Conservation (phyloP, 92 coral and sea anemone genomes). For the Muricea muricata region DNA sequence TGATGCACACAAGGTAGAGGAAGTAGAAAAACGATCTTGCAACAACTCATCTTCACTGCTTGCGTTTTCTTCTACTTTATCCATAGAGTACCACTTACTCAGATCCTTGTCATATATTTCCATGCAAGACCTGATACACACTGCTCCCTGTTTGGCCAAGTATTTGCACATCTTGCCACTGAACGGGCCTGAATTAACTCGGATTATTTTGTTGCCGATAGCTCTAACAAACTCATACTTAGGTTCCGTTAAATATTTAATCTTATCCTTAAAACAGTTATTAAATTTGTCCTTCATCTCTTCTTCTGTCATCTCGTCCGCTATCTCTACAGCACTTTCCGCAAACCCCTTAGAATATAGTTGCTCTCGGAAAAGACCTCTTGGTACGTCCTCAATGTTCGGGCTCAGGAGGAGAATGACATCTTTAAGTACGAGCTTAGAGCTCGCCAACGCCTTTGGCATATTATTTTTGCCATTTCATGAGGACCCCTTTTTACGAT, state of each 20-base stretch:
- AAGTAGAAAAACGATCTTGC: too few relatives aligned
- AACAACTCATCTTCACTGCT: too few relatives aligned
- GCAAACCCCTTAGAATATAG: background rate
- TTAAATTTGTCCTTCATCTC: conserved; percentile 14
- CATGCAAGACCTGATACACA: conserved; percentile 45
- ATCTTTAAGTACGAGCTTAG: conserved; percentile 50
- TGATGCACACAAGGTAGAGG: too few relatives aligned
- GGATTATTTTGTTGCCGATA: conserved; percentile 57
- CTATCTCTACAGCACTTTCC: background rate
- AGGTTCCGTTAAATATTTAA: conserved; percentile 34
- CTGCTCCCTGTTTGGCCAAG: conserved; percentile 57
- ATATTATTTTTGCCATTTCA: conserved; percentile 5
- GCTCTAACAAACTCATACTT: conserved; percentile 57
- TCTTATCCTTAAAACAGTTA: conserved; percentile 1
- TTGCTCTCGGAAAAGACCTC: conserved; percentile 42
- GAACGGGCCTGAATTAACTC: conserved; percentile 54
- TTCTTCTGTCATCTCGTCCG: conserved; percentile 61
- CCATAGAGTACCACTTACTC: background rate
- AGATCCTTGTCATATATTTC: background rate
- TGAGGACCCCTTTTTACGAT: background rate
- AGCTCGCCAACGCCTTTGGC: background rate
- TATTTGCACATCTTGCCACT: conserved; percentile 54
- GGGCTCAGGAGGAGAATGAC: conserved; percentile 55
- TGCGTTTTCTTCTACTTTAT: background rate
- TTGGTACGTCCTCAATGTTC: conserved; percentile 33